Evolutionary conservation across 2,797 vertebrate genomes (phyloP), one percentile per base, ranked within the genome.

Genomic region (Pogoniulus pusillus): DNA sequence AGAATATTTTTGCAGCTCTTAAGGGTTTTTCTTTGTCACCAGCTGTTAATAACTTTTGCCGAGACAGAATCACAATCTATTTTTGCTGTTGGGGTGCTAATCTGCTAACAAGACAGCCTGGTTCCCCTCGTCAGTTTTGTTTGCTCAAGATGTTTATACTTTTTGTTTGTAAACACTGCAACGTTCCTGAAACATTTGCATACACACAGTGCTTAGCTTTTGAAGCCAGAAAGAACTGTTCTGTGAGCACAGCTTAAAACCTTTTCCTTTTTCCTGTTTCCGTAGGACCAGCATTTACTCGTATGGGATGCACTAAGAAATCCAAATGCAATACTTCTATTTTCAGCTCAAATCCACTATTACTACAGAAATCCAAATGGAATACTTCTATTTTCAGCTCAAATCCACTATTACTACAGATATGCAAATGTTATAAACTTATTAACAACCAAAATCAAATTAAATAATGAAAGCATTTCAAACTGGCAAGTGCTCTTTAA

Each of bases 161-260:
- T 60, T 78, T 65, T 96, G 92, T 89, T 91, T 87, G 66, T 69
- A 96, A 93, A 94, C 74, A 87, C 19, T 73, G 54, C 30, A 57
- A 59, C 16, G 10, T 57, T 54, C 87, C 65, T 0, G 0, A 76
- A 62, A 72, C 66, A 77, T 69, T 63, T 51, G 55, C 59, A 64
- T 66, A 76, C 24, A 78, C n/a, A 60, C n/a, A 60, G 3, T 66
- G 68, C 29, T 64, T 91, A 66, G 64, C 12, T 59, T 89, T 41
- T 82, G 43, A 84, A 92, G 22, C 27, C 23, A 76, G 47, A 68
- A 87, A 82, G 53, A 75, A 30, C 16, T 57, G 11, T 77, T 85
- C 53, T 79, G 29, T 4, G 1, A 89, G 39, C 41, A 62, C 37
- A 49, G 53, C 71, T 54, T 16, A 87, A 76, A 88, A 43, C 11